A percentile compares a stretch with the other conserved stretches of the same genome.
phyloP scores from a whole-genome alignment of 2,888 invertebrate species.

The Scaptomyza parva region DNA sequence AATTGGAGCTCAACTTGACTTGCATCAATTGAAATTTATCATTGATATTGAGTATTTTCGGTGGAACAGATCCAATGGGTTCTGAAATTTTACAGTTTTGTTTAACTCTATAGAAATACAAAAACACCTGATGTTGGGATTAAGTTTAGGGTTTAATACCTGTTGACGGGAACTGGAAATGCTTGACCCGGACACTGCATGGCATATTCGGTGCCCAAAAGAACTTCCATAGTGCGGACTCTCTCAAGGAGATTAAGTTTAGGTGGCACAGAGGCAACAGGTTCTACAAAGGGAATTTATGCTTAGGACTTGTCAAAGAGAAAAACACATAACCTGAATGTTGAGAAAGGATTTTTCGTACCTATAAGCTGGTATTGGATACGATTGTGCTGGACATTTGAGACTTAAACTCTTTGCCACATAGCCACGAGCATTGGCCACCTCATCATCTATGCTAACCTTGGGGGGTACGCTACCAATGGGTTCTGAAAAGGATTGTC shows the following conservation, averaged over 20 bases:
- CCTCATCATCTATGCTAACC: conserved; percentile 86
- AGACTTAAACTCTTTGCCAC: conserved; percentile 86
- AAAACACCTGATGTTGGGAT: conserved; percentile 91
- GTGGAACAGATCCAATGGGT: conserved; percentile 86
- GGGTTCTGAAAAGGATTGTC: conserved; percentile 82
- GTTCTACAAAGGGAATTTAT: conserved; percentile 80
- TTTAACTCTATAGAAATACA: too few species aligned
- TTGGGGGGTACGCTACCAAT: conserved; percentile 88
- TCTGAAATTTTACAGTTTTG: conserved; percentile 82
- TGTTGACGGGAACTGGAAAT: conserved; percentile 87
- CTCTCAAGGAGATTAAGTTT: conserved; percentile 90
- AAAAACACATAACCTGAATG: conserved; percentile 68
- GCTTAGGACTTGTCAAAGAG: neutral
- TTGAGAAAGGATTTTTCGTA: conserved; percentile 83
- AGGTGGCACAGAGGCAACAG: conserved; percentile 86
- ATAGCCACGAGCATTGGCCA: conserved; percentile 74
- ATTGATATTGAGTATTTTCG: conserved; percentile 87
- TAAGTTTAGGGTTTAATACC: conserved; percentile 86
- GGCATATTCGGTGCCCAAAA: conserved; percentile 86
- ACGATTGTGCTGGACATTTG: conserved; percentile 91
- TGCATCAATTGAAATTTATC: conserved; percentile 82
- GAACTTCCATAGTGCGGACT: conserved; percentile 86
- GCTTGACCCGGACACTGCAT: conserved; percentile 91
- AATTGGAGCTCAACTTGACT: conserved; percentile 82
- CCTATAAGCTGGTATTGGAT: conserved; percentile 91